Evolutionary conservation across 2,113 vertebrate species (phyloP), one percentile per base, ranked within the genome.

Genomic region (Vimba vimba): DNA sequence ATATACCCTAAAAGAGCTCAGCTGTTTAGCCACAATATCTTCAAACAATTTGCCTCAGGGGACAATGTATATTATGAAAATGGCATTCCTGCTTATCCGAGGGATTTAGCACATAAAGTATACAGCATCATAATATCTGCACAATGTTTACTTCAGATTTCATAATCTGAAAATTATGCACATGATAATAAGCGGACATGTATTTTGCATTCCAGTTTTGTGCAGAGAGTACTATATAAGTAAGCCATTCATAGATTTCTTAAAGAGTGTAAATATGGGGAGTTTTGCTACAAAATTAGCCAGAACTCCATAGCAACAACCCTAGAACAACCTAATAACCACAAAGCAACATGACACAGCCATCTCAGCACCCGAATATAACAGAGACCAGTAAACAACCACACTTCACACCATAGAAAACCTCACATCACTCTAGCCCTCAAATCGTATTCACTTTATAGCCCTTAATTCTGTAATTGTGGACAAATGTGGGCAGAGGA

Each of bases 11-110:
- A 71, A n/a, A 27, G 11, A 47, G 43, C 71, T 47, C 43, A 74
- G 71, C 12, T 74, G 43, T 74, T 74, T 27, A 47, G 6, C n/a
- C 2, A 66, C 27, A 25, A 27, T 25, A 47, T 47, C 71, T 74
- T 74, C 23, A 74, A 74, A 45, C 23, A 3, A n/a, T 74, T 74
- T 43, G 43, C 71, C 71, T 74, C 21, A 74, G 71, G 39, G 39
- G 39, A 45, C 71, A 74, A 27, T 47, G 71, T 25, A 15, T 47
- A 17, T 36, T 12, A 43, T 25, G 12, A 47, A 74, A 74, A 74
- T 27, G 11, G 2, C 71, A 25, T 74, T 74, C n/a, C 12, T 25
- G 13, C 43, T 74, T 47, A 74, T 74, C 43, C 0, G 12, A 47
- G 23, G 23, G 43, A 17, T 74, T 74, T 59, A 78, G 30, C 50